Base-by-base conservation (phyloP, 2,113 vertebrate species). In the Spheniscus mendiculus region DNA sequence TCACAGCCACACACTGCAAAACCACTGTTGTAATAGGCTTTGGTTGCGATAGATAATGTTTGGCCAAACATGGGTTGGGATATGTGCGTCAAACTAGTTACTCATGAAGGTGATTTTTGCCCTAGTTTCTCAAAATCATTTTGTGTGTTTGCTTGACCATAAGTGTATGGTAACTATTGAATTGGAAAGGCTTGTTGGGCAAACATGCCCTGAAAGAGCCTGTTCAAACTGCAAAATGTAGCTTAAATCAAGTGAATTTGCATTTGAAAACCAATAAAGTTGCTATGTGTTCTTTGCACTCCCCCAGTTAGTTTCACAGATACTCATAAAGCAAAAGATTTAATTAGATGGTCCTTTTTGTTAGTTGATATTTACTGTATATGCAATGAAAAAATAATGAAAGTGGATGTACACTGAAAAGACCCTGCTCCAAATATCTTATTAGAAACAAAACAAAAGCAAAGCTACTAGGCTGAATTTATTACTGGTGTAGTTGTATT, bases 231-330 rank as follows among this genome's bases (percentile, higher is more conserved):
- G 30, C 59, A 93, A 50, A 55, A 88, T 2, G 2, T 58, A 15
- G 42, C 56, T 86, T 70, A 88, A 53, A 70, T 88, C 53, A 52
- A 79, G 61, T 73, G 56, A 90, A 67, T 81, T 90, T 86, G 40
- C 5, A 27, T 93, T 88, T 95, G 92, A 88, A 97, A 97, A 89
- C 26, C n/a, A 89, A 82, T 82, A 30, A 86, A 62, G 4, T 69
- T 89, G 29, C 16, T 65, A 9, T 56, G 61, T 87, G 30, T 44
- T 89, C 78, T 91, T 91, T 85, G n/a, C 53, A 40, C 26, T 74
- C 36, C 17, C 18, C 25, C 53, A 82, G 25, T 89, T 97, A 91
- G 89, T 95, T 90, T 94, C 53, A 90, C 29, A 58, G 59, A 49
- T 83, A 93, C 21, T 92, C 79, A 90, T 59, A 91, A 96, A 94